A percentile compares a stretch with the other conserved stretches of the same genome.
Conservation (phyloP, 2,888 invertebrate genomes). For the Trachelus tabidus region DNA sequence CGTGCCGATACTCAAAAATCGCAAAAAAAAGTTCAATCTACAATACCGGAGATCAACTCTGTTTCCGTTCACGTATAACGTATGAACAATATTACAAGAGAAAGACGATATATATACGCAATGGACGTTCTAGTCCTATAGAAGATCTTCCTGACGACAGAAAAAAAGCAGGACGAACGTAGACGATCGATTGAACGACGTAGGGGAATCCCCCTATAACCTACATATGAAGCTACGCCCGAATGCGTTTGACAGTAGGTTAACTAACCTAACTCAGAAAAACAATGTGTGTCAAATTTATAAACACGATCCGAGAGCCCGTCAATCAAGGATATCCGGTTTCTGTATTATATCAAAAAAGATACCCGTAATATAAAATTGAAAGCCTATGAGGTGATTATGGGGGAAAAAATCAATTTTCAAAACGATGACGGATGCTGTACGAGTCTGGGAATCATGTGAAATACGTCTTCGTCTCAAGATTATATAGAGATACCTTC, state of each 20-base stretch:
- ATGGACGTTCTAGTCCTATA: no score
- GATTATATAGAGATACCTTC: slow-evolving; percentile 17
- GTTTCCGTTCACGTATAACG: no score
- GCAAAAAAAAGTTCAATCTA: neutral
- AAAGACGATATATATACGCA: no score
- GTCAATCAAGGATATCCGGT: neutral
- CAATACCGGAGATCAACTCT: no score
- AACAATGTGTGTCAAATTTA: neutral
- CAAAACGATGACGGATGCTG: neutral
- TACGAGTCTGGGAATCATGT: neutral
- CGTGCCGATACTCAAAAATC: neutral
- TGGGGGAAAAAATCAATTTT: neutral
- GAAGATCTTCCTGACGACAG: no score
- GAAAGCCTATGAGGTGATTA: neutral
- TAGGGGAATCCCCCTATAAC: no score
- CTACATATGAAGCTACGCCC: no score
- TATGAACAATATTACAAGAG: no score
- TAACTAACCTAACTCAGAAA: neutral
- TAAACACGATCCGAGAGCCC: neutral
- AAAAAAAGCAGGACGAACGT: no score
- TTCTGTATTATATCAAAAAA: neutral
- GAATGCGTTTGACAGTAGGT: no score
- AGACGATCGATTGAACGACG: no score
- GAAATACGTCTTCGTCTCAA: slow-evolving; percentile 32
- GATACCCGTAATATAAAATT: neutral